A percentile compares a stretch with the other conserved stretches of the same genome.
Evolutionary conservation across 2,888 invertebrate genomes (phyloP).

Genomic region (Zhuqinia jingwanae): DNA sequence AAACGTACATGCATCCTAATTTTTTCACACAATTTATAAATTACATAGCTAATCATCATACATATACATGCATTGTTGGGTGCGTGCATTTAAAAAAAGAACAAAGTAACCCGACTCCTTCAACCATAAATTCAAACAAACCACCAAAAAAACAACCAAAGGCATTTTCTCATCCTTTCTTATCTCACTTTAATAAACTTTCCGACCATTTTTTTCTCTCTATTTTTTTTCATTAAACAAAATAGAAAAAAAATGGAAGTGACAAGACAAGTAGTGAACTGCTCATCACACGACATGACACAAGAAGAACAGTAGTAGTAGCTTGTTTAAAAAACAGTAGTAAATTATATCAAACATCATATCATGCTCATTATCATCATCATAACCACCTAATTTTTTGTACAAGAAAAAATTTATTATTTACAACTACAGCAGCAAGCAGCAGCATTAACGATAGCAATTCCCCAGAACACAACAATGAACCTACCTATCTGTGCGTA

Average conservation of each 20-base stretch:
- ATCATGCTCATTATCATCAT: background rate
- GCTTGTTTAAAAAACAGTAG: background rate
- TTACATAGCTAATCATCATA: too few relatives aligned
- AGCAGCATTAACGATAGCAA: too few relatives aligned
- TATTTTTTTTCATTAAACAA: background rate
- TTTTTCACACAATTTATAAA: too few relatives aligned
- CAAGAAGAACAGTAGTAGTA: background rate
- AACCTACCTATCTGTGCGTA: background rate
- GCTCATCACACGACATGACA: background rate
- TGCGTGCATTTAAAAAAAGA: too few relatives aligned
- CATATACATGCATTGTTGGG: too few relatives aligned
- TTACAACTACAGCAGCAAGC: too few relatives aligned
- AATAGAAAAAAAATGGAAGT: constrained; percentile 1
- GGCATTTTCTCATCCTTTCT: constrained; percentile 26
- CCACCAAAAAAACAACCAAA: background rate
- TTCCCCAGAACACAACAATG: constrained; percentile 17
- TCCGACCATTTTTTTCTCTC: too few relatives aligned
- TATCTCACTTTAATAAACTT: too few relatives aligned
- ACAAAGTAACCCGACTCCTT: background rate
- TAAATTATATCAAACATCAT: constrained; percentile 14
- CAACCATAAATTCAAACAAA: background rate
- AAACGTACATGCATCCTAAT: too few relatives aligned
- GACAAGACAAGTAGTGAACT: constrained; percentile 16
- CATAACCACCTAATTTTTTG: background rate
- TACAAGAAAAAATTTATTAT: background rate